Conservation (phyloP, 2,113 vertebrate genomes). For the Felis chaus region DNA sequence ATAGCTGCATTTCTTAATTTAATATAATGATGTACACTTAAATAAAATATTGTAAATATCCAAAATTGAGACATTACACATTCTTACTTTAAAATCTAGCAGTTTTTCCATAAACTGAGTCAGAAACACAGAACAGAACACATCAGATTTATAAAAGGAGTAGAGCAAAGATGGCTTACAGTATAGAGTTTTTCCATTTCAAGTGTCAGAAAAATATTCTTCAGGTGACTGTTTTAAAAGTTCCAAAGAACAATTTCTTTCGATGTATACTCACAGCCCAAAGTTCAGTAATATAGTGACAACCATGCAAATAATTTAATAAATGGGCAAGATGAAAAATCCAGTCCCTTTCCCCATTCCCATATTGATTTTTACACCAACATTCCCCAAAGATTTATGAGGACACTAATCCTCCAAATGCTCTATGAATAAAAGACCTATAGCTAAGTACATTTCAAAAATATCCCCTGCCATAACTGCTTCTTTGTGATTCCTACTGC, state of each 20-base stretch:
- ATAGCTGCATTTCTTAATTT: not conserved
- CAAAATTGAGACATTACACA: not conserved
- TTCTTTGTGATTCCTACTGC: not conserved
- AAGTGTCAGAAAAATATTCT: conserved; percentile 13
- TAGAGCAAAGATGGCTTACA: not conserved
- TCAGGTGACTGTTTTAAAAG: not conserved
- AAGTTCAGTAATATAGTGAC: not conserved
- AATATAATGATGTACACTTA: not conserved
- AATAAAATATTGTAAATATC: not conserved
- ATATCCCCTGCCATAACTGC: not conserved
- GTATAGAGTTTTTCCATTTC: not conserved
- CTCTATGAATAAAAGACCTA: not conserved
- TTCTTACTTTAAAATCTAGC: not conserved
- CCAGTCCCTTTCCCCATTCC: not conserved
- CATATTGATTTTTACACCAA: not conserved
- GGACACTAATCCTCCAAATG: not conserved
- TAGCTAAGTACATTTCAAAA: not conserved
- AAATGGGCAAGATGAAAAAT: conserved; percentile 26
- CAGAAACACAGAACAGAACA: not conserved
- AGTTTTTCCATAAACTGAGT: not conserved
- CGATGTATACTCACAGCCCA: not conserved
- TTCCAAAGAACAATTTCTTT: not conserved
- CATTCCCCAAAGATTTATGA: not conserved
- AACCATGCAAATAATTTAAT: not conserved
- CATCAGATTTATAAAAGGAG: not conserved